Conservation (phyloP, 2,888 invertebrate species). For the Drosophila anceps region DNA sequence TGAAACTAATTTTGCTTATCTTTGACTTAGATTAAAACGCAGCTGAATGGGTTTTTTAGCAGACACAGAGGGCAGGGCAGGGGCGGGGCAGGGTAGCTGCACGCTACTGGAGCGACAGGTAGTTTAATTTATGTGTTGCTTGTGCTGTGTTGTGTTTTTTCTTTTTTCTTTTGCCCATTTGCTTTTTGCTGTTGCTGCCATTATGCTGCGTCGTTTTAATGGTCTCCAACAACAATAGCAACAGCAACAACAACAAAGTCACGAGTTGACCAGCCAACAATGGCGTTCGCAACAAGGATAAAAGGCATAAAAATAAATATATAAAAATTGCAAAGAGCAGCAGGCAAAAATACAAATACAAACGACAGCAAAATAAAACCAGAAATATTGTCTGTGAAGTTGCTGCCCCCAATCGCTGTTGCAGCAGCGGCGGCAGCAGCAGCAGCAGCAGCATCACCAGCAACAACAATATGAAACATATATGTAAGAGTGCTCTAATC, state of each 20-base stretch:
- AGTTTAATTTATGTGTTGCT: slow-evolving; percentile 82
- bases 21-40: slow-evolving; percentile 34
- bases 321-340: slow-evolving; percentile 68
- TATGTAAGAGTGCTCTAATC: neutral
- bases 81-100: slow-evolving; percentile 12
- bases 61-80: neutral
- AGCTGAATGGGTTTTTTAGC: neutral
- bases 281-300: slow-evolving; percentile 69
- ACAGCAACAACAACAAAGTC: slow-evolving; percentile 50
- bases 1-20: slow-evolving; percentile 71
- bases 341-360: slow-evolving; percentile 23
- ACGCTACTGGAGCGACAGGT: slow-evolving; percentile 78
- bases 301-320: slow-evolving; percentile 79
- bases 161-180: slow-evolving; percentile 43
- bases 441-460: slow-evolving; percentile 29
- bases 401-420: slow-evolving; percentile 49
- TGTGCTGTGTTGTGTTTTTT: slow-evolving; percentile 28
- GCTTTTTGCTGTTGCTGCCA: slow-evolving; percentile 68
- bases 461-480: slow-evolving; percentile 31
- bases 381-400: slow-evolving; percentile 73
- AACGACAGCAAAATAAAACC: slow-evolving; percentile 12
- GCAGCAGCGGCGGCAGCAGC: slow-evolving; percentile 38
- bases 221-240: slow-evolving; percentile 60
- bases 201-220: slow-evolving; percentile 82
- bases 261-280: slow-evolving; percentile 66